phyloP scores from a whole-genome alignment of 2,888 invertebrate genomes.

The Catonia carolina region DNA sequence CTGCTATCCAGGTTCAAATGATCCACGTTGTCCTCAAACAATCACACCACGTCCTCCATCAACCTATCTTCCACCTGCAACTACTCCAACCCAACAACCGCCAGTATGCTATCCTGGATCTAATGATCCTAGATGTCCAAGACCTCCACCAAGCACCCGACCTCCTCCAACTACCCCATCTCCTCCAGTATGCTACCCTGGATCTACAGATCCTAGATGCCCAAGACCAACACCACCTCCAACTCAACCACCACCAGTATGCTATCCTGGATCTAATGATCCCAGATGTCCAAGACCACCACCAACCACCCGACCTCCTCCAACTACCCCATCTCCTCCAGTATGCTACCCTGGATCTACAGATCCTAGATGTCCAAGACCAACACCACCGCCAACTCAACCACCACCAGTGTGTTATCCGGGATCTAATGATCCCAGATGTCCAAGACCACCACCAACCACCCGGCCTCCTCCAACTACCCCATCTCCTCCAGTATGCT shows the following conservation, averaged over 20 bases:
- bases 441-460: slow-evolving; percentile 38
- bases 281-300: slow-evolving; percentile 36
- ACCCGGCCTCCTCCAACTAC: slow-evolving; percentile 37
- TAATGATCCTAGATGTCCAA: slow-evolving; percentile 37
- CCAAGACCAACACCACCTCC: slow-evolving; percentile 37
- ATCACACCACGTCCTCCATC: slow-evolving; percentile 7
- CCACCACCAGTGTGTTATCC: slow-evolving; percentile 40
- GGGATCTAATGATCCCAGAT: slow-evolving; percentile 42
- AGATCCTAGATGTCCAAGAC: slow-evolving; percentile 38
- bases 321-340: slow-evolving; percentile 31
- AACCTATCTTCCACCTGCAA: slow-evolving; percentile 21
- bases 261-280: slow-evolving; percentile 36
- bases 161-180: slow-evolving; percentile 29
- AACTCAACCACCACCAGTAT: slow-evolving; percentile 38
- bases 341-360: slow-evolving; percentile 38
- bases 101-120: slow-evolving; percentile 37
- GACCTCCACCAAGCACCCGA: slow-evolving; percentile 30
- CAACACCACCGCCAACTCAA: slow-evolving; percentile 28
- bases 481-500: slow-evolving; percentile 37
- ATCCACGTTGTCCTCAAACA: slow-evolving; percentile 26
- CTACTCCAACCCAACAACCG: slow-evolving; percentile 20
- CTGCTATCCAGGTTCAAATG: slow-evolving; percentile 33
- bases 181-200: slow-evolving; percentile 39
- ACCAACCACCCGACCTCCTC: slow-evolving; percentile 26
- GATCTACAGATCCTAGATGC: slow-evolving; percentile 37